A percentile compares a stretch with the other conserved stretches of the same genome.
Conservation (phyloP, 2,797 vertebrate genomes). For the Scyliorhinus canicula region DNA sequence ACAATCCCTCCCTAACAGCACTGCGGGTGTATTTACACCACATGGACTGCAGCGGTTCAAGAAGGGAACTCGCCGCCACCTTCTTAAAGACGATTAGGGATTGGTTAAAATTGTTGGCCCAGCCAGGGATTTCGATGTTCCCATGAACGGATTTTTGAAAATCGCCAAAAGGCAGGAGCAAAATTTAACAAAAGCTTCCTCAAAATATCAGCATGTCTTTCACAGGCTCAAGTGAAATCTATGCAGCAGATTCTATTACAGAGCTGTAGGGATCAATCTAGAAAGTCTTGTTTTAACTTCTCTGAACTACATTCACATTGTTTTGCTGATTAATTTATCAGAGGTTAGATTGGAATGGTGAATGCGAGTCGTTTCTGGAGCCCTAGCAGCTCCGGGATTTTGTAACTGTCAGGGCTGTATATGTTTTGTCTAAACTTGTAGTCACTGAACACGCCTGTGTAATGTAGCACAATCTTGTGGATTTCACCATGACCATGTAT, state of each 20-base stretch:
- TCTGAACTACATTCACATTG: background rate
- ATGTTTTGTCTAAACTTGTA: conserved; percentile 30
- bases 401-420: conserved; percentile 50
- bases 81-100: too few species aligned
- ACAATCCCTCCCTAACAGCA: too few species aligned
- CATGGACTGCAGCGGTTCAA: too few species aligned
- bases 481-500: conserved; percentile 32
- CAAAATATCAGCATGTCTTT: background rate
- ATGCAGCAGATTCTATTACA: background rate
- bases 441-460: conserved; percentile 25
- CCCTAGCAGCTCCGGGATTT: conserved; percentile 49
- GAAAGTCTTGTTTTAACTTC: conserved; percentile 5
- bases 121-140: too few species aligned
- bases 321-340: conserved; percentile 5
- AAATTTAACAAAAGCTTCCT: background rate
- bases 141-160: too few species aligned
- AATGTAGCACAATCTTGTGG: background rate
- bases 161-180: too few species aligned
- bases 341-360: conserved; percentile 46
- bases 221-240: background rate
- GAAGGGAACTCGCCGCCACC: too few species aligned
- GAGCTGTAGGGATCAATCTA: background rate
- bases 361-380: conserved; percentile 55
- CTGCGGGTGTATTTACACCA: too few species aligned
- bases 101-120: too few species aligned